Evolutionary conservation across 1,140 invertebrate species (phyloP), one percentile per base, ranked within the genome.

Genomic region (Steinernema feltiae): DNA sequence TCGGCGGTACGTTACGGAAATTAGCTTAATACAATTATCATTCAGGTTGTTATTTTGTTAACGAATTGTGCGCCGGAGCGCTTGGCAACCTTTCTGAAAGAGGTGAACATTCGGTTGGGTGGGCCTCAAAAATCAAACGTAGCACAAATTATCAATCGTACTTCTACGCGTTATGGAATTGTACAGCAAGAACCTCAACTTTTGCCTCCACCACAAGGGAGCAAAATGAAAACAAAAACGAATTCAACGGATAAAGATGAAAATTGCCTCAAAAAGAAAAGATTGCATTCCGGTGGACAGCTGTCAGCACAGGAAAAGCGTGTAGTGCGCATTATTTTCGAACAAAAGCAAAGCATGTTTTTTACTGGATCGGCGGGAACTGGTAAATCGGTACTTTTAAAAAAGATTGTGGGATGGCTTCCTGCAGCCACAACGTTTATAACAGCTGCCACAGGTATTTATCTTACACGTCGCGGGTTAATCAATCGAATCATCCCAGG

Each of bases 341-440:
- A 69, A 30, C 69, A 48, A 46, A 53, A 24, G n/a, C 24, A 90
- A 63, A 97, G 91, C 88, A 88, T 97, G 1, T 97, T 97, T 87
- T 97, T 96, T 79, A 97, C 94, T 1, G 91, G 91, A 0, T 94
- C 93, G 86, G 95, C 94, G n/a, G 94, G 94, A 0, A 97, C 94
- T 18, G 94, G 94, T 0, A 97, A 97, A 87, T 95, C 93, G 75
- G 94, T 91, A 85, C 85, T 97, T 7, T 87, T 97, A 21, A 91
- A 91, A 70, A 91, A 91, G 82, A 94, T 96, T 72, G 92, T 95
- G 41, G 90, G 91, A 48, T 90, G 91, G 30, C 86, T 97, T 35
- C 93, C 94, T n/a, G 94, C 94, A 0, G 92, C 95, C 85, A 91
- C 91, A 12, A 96, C 94, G 1, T 90, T 92, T 80, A 91, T 93